phyloP scores from a whole-genome alignment of 2,797 vertebrate species.

The Erpetoichthys calabaricus region DNA sequence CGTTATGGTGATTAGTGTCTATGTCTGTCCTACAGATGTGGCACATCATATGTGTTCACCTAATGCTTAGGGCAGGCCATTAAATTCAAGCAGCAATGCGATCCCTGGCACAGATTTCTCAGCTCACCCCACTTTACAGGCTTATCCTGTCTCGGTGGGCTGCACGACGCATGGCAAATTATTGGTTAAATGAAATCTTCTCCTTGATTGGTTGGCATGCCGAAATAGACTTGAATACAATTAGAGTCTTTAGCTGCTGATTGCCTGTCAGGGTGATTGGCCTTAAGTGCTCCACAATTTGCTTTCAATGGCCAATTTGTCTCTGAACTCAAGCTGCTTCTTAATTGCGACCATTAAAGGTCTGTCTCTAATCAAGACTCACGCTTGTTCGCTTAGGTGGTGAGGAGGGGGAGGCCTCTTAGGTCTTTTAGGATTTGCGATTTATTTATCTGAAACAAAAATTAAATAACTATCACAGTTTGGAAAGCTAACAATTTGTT shows the following conservation, averaged over 20 bases:
- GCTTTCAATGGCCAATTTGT: conserved; percentile 45
- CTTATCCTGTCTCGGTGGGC: too few relatives aligned
- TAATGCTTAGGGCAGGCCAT: too few relatives aligned
- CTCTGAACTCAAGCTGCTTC: conserved; percentile 48
- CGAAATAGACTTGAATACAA: conserved; percentile 39
- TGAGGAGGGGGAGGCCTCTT: conserved; percentile 6
- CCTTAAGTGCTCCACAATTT: conserved; percentile 46
- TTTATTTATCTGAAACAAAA: too few relatives aligned
- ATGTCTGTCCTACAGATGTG: too few relatives aligned
- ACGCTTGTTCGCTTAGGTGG: conserved; percentile 30
- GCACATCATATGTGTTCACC: too few relatives aligned
- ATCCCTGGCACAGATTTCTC: too few relatives aligned
- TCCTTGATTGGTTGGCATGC: conserved; percentile 28
- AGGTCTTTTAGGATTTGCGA: too few relatives aligned
- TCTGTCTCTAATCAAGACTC: conserved; percentile 41
- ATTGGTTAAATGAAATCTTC: conserved; percentile 38
- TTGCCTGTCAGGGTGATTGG: conserved; percentile 52
- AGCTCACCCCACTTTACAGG: too few relatives aligned
- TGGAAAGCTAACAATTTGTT: too few relatives aligned
- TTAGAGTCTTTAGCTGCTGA: conserved; percentile 45
- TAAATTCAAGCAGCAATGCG: too few relatives aligned
- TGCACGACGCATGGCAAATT: conserved; percentile 24
- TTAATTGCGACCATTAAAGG: conserved; percentile 63
- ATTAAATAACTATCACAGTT: too few relatives aligned
- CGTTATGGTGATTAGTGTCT: too few relatives aligned